Evolutionary conservation across 2,888 invertebrate genomes (phyloP).

Genomic region (Poecilobothrus nobilitatus): DNA sequence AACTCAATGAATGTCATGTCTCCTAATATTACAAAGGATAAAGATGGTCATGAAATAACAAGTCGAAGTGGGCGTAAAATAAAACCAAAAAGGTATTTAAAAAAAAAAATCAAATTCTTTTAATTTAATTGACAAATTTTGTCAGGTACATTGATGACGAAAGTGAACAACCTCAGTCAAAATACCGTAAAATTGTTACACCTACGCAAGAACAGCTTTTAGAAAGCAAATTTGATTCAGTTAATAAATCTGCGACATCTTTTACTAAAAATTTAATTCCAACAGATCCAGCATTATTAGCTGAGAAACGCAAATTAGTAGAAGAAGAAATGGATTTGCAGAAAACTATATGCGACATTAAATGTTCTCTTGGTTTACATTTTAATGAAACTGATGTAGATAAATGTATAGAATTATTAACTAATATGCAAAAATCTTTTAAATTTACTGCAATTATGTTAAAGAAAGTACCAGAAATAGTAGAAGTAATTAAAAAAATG

Average conservation of each 20-base stretch:
- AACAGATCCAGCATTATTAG: background rate
- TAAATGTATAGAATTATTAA: constrained; percentile 59
- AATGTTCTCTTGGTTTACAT: constrained; percentile 51
- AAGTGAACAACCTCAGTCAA: constrained; percentile 30
- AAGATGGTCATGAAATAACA: constrained; percentile 43
- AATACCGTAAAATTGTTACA: constrained; percentile 31
- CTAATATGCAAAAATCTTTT: constrained; percentile 46
- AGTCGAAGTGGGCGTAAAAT: constrained; percentile 68
- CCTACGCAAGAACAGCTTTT: constrained; percentile 28
- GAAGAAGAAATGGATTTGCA: background rate
- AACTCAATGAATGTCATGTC: background rate
- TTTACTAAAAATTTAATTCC: background rate
- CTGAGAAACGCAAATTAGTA: background rate
- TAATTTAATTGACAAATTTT: background rate
- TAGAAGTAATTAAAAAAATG: constrained; percentile 68
- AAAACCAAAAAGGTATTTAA: constrained; percentile 53
- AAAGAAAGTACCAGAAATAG: constrained; percentile 68
- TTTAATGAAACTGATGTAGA: constrained; percentile 56
- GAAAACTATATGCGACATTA: constrained; percentile 46
- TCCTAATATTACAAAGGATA: background rate
- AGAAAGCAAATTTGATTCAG: background rate
- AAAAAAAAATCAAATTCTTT: background rate
- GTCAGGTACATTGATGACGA: constrained; percentile 33
- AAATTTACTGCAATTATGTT: constrained; percentile 61
- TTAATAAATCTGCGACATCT: background rate